phyloP scores from a whole-genome alignment of 64 coral and sea anemone genomes.

The Pocillopora damicornis region DNA sequence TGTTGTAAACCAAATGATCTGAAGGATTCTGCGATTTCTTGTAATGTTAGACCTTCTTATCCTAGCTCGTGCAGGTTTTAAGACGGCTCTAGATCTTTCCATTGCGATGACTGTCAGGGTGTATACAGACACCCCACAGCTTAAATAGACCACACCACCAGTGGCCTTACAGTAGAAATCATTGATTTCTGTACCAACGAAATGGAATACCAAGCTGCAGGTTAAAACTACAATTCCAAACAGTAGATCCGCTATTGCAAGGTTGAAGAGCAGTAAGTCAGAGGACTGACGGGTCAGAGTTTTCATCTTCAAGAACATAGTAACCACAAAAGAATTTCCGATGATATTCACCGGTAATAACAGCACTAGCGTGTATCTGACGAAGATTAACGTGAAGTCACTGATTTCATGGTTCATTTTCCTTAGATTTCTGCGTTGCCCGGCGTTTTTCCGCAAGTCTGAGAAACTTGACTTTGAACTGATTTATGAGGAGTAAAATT shows the following conservation, averaged over 20 bases:
- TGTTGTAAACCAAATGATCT: constrained; percentile 22
- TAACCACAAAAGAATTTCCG: constrained; percentile 44
- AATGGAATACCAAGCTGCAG: neutral
- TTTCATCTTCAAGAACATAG: constrained; percentile 5
- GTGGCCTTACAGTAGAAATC: constrained; percentile 48
- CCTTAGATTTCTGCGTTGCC: neutral
- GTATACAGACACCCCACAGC: constrained; percentile 50
- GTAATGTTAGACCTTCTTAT: neutral
- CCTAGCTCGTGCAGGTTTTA: constrained; percentile 16
- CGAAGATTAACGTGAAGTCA: neutral
- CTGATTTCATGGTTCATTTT: neutral
- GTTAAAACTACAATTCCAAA: constrained; percentile 37
- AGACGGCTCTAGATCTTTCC: constrained; percentile 38
- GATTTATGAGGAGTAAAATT: neutral
- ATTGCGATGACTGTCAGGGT: constrained; percentile 40
- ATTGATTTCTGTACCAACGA: neutral
- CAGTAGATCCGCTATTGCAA: constrained; percentile 50
- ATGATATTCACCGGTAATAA: constrained; percentile 26
- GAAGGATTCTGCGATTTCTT: constrained; percentile 10
- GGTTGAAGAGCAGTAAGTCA: constrained; percentile 36
- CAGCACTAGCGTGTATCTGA: constrained; percentile 1
- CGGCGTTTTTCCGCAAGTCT: neutral
- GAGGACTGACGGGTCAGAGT: neutral
- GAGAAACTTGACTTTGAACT: neutral
- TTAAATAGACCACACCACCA: constrained; percentile 34